Conservation (phyloP, 2,888 invertebrate genomes). For the Hartigia nigra region DNA sequence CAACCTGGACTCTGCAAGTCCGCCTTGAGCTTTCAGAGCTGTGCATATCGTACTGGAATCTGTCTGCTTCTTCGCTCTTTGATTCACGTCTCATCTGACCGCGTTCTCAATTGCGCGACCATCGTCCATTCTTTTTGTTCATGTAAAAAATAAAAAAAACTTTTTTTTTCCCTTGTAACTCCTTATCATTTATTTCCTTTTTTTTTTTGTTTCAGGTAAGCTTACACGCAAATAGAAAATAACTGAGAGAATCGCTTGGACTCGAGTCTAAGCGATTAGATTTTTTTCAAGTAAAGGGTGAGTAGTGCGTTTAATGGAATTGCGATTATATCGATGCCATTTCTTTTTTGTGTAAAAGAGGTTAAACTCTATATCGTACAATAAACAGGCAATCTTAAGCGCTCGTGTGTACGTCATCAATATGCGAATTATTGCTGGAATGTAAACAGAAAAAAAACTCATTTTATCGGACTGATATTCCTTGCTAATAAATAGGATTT, state of each 20-base stretch:
- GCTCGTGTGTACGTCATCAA: not conserved
- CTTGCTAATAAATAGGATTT: not conserved
- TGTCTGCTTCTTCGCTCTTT: constrained; percentile 28
- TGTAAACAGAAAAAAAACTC: not conserved
- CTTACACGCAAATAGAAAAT: not conserved
- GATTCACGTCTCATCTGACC: constrained; percentile 37
- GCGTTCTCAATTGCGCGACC: constrained; percentile 16
- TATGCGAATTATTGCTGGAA: not conserved
- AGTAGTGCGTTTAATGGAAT: not conserved
- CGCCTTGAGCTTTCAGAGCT: constrained; percentile 28
- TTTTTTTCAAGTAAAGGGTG: not conserved
- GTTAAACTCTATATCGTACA: not conserved
- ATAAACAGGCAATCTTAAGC: not conserved
- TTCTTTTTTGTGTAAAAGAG: not conserved
- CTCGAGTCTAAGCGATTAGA: no score
- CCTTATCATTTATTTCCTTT: constrained; percentile 39
- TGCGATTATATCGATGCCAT: not conserved
- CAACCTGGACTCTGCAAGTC: constrained; percentile 9
- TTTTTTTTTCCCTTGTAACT: constrained; percentile 29
- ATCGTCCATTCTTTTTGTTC: not conserved
- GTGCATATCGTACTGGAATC: constrained; percentile 54
- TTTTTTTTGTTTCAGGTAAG: not conserved
- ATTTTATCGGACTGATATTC: not conserved
- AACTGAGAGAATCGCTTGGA: not conserved
- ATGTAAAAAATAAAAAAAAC: not conserved